Conservation (phyloP, 2,113 vertebrate species). For the Lampris megalopsis region DNA sequence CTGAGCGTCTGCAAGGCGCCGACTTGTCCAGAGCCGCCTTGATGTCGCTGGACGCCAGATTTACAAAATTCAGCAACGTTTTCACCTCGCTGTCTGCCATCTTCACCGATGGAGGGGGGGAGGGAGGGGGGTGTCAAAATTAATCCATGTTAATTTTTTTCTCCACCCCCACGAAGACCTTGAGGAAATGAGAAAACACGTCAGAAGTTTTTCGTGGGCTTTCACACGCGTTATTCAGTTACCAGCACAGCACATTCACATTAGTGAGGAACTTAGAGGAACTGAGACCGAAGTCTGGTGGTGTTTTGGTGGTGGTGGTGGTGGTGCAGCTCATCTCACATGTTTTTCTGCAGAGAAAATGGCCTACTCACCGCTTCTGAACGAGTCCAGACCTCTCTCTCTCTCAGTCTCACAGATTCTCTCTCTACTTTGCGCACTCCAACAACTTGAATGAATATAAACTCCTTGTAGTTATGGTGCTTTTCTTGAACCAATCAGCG, state of each 20-base stretch:
- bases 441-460: slow-evolving; percentile 98
- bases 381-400: slow-evolving; percentile 16
- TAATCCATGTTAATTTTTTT: slow-evolving; percentile 67
- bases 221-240: not conserved
- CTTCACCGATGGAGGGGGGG: slow-evolving; percentile 35
- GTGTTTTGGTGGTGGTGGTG: too few species aligned
- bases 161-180: slow-evolving; percentile 37
- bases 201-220: slow-evolving; percentile 10
- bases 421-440: slow-evolving; percentile 83
- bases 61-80: slow-evolving; percentile 97
- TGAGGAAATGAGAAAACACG: not conserved
- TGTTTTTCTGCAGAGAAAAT: not conserved
- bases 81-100: slow-evolving; percentile 99
- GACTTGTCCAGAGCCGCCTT: slow-evolving; percentile 98
- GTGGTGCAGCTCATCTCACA: not conserved
- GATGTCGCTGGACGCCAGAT: slow-evolving; percentile 98
- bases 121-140: slow-evolving; percentile 6
- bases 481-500: slow-evolving; percentile 98
- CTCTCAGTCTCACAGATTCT: slow-evolving; percentile 38
- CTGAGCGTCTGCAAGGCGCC: slow-evolving; percentile 94
- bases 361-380: slow-evolving; percentile 53
- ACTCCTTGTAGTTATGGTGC: slow-evolving; percentile 92
- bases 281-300: not conserved
- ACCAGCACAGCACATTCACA: not conserved
- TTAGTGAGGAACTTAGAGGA: not conserved